These are phyloP conservation scores for Cerastis rubricosa DNA, from an alignment of 2,888 invertebrate genomes.

Conservation along the genomic window DNA sequence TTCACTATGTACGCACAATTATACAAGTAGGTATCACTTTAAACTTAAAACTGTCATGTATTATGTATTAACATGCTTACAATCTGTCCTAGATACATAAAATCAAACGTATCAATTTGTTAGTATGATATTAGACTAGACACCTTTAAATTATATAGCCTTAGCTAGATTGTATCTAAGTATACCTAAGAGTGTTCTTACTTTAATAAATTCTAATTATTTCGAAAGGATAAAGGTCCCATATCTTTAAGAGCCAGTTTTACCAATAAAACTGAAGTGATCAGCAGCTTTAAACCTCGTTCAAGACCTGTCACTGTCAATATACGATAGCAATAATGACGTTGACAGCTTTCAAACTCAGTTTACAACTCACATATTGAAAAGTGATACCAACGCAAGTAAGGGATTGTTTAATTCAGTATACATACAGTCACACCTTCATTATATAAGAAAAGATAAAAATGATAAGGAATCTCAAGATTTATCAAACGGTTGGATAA, in stretches of 20 bases:
- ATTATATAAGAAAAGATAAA: conserved; percentile 16
- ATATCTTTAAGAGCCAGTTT: not conserved
- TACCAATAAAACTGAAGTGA: not conserved
- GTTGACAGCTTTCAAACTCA: not conserved
- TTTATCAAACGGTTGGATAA: conserved; percentile 7
- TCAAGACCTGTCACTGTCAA: not conserved
- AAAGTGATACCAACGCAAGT: not conserved
- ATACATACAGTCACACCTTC: conserved; percentile 20
- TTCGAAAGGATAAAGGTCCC: not conserved
- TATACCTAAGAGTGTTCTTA: not conserved
- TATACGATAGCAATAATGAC: not conserved
- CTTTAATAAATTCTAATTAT: conserved; percentile 9
- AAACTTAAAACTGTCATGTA: conserved; percentile 57
- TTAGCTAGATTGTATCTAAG: not conserved
- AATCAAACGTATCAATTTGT: conserved; percentile 47
- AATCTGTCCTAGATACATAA: conserved; percentile 62
- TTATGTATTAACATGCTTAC: conserved; percentile 58
- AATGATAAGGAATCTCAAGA: conserved; percentile 10
- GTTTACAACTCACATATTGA: not conserved
- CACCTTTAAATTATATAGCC: conserved; percentile 47
- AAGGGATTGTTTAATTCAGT: not conserved
- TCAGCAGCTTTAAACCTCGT: not conserved
- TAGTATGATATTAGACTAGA: conserved; percentile 44
- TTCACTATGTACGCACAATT: conserved; percentile 12
- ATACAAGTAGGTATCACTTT: conserved; percentile 43